Evolutionary conservation across 2,888 invertebrate species (phyloP), one percentile per base, ranked within the genome.

Genomic region (Poecilobothrus nobilitatus): DNA sequence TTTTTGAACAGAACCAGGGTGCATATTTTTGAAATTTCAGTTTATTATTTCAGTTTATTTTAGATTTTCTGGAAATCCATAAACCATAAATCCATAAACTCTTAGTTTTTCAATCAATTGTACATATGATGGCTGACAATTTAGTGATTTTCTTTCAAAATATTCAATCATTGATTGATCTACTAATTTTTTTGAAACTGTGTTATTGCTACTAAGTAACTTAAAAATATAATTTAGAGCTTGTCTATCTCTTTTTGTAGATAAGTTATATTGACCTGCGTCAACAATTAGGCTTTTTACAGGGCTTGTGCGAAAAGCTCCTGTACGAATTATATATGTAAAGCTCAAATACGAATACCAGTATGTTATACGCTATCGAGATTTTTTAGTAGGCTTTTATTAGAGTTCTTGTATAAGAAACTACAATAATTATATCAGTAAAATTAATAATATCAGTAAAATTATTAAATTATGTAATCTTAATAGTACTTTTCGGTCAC

Each of bases 291-390:
- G n/a, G n/a, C n/a, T n/a, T n/a, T n/a, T n/a, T n/a, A n/a, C n/a
- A 0, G 33, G 65, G 7, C 68, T 68, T 34, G 65, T 68, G 1
- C 68, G 53, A 7, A 68, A 68, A 33, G 68, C 65, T 27, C 61
- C 68, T 7, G 64, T 65, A 44, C 37, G 27, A 20, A 53, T 68
- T 8, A n/a, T n/a, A n/a, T n/a, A n/a, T n/a, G n/a, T n/a, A n/a
- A n/a, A n/a, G n/a, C n/a, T n/a, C n/a, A n/a, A n/a, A n/a, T n/a
- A n/a, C 64, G n/a, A n/a, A 68, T 53, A 63, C 53, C 68, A 1
- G 22, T n/a, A 20, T 68, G 63, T 8, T 68, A 65, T 34, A 68
- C 1, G 2, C 53, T 68, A 64, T 20, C 44, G 2, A 9, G 41
- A 22, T 63, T 22, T 37, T 67, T 63, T 64, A 6, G 34, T 5